phyloP scores from a whole-genome alignment of 53 echinoderm and acorn worm species.

The Zoroaster sp. region DNA sequence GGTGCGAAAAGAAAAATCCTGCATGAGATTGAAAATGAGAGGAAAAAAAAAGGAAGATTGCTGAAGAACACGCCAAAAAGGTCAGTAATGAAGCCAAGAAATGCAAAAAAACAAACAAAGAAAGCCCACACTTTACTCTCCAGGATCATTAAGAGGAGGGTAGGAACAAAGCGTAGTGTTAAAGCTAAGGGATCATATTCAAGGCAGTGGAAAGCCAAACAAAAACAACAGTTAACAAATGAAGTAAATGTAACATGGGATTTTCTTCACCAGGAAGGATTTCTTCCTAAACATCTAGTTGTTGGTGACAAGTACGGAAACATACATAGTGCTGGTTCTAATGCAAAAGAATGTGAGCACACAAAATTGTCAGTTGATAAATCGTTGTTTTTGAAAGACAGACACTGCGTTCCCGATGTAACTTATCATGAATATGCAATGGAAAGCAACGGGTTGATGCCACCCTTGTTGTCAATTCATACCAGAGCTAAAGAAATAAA shows the following conservation, averaged over 20 bases:
- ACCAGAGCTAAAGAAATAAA: not conserved
- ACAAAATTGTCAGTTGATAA: not conserved
- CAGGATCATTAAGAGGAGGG: not conserved
- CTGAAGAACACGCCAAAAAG: not conserved
- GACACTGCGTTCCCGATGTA: not conserved
- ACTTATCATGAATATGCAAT: not conserved
- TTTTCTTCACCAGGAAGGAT: not conserved
- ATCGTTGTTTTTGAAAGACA: not conserved
- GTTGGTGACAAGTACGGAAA: not conserved
- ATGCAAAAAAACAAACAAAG: not conserved
- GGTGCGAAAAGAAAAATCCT: slow-evolving; percentile 11
- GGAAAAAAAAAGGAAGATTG: slow-evolving; percentile 14
- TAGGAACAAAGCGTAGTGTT: too few relatives aligned
- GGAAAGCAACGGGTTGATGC: not conserved
- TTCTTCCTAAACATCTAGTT: not conserved
- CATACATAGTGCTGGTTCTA: not conserved
- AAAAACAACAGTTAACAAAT: not conserved
- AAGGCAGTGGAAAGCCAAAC: slow-evolving; percentile 4
- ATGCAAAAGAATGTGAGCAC: not conserved
- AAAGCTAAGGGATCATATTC: too few relatives aligned
- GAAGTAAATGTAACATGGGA: not conserved
- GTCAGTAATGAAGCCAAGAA: not conserved
- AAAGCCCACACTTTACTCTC: not conserved
- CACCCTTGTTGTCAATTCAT: not conserved
- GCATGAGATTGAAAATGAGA: slow-evolving; percentile 2